Conservation (phyloP, 1,140 invertebrate genomes). For the Platyura marginata region DNA sequence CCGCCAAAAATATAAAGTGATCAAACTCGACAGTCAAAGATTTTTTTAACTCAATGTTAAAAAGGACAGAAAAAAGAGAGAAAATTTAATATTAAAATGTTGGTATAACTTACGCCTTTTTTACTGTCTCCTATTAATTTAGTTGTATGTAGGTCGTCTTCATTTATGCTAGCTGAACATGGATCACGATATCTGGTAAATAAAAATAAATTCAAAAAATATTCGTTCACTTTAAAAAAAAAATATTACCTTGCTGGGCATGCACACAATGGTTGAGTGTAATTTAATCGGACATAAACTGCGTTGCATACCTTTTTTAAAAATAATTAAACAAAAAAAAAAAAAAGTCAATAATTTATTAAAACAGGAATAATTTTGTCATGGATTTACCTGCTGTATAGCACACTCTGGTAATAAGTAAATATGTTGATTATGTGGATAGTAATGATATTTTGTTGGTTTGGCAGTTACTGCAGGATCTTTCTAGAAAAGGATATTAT, state of each 20-base stretch:
- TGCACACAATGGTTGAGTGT: slow-evolving; percentile 79
- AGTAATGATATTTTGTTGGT: slow-evolving; percentile 82
- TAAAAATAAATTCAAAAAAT: background rate
- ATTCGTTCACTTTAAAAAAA: background rate
- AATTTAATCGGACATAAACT: slow-evolving; percentile 78
- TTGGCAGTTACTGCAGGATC: too few species aligned
- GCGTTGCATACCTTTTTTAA: slow-evolving; percentile 64
- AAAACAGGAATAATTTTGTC: too few species aligned
- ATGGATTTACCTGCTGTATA: slow-evolving; percentile 61
- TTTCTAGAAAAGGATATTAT: too few species aligned
- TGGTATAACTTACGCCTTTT: slow-evolving; percentile 53
- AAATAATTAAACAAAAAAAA: too few species aligned
- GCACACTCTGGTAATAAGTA: slow-evolving; percentile 81
- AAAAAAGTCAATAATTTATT: too few species aligned
- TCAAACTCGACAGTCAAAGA: too few species aligned
- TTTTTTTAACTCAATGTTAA: too few species aligned
- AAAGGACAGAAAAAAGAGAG: too few species aligned
- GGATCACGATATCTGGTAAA: slow-evolving; percentile 52
- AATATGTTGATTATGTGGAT: slow-evolving; percentile 84
- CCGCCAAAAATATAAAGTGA: too few species aligned
- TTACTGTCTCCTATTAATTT: slow-evolving; percentile 65
- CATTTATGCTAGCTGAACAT: slow-evolving; percentile 71
- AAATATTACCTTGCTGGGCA: slow-evolving; percentile 45
- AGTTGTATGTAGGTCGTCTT: slow-evolving; percentile 80
- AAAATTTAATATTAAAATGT: too few species aligned